Evolutionary conservation across 2,888 invertebrate genomes (phyloP).

Genomic region (Anoncus sp.): DNA sequence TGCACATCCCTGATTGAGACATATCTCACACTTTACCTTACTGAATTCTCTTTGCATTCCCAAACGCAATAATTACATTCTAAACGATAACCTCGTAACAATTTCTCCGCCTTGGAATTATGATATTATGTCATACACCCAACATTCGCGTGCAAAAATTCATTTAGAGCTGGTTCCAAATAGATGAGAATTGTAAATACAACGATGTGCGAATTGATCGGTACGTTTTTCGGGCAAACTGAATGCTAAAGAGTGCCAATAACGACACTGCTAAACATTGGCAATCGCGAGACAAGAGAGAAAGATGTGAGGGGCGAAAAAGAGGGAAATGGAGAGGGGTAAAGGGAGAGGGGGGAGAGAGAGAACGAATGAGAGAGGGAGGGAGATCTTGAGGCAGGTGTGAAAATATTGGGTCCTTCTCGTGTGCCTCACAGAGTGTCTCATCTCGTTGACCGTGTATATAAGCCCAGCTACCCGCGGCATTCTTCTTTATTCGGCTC

Average conservation of each 20-base stretch:
- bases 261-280: too few species aligned
- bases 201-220: conserved; percentile 22
- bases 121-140: conserved; percentile 1
- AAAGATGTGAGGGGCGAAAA: not conserved
- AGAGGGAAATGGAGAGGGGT: too few species aligned
- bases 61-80: not conserved
- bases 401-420: conserved; percentile 46
- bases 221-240: not conserved
- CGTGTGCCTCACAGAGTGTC: conserved; percentile 14
- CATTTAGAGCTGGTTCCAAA: not conserved
- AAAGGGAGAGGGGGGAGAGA: too few species aligned
- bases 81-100: not conserved
- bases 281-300: conserved; percentile 3
- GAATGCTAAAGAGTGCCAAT: too few species aligned
- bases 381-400: conserved; percentile 31
- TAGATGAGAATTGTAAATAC: conserved; percentile 23
- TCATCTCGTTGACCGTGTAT: conserved; percentile 5
- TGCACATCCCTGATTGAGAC: too few species aligned
- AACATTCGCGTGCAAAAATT: not conserved
- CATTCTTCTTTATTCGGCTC: conserved; percentile 38
- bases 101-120: not conserved
- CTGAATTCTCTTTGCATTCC: conserved; percentile 1
- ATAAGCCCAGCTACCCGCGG: not conserved
- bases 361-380: not conserved
- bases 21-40: too few species aligned